Evolutionary conservation across 1,140 invertebrate species (phyloP).

Genomic region (Colletes latitarsis): DNA sequence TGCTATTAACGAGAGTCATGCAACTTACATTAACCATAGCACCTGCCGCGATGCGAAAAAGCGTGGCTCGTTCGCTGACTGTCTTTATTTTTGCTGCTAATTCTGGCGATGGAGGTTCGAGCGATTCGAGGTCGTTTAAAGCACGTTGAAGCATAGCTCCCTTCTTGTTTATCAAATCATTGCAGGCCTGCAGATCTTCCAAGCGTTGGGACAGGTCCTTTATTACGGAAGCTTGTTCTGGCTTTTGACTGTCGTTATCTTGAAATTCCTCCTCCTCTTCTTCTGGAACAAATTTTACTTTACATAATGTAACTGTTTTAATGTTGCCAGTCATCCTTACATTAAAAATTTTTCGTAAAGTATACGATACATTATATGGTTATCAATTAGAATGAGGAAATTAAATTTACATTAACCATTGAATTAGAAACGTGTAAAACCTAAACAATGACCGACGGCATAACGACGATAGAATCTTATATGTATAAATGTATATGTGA

Average conservation of each 20-base stretch:
- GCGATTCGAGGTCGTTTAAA: slow-evolving; percentile 90
- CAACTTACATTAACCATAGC: slow-evolving; percentile 96
- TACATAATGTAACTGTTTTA: slow-evolving; percentile 11
- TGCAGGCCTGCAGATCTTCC: slow-evolving; percentile 94
- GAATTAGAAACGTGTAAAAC: background rate
- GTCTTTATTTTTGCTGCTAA: slow-evolving; percentile 85
- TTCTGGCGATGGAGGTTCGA: slow-evolving; percentile 84
- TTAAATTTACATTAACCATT: too few relatives aligned
- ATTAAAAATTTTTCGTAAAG: background rate
- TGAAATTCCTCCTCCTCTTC: slow-evolving; percentile 91
- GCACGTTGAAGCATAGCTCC: slow-evolving; percentile 91
- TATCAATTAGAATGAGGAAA: background rate
- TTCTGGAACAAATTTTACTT: slow-evolving; percentile 81
- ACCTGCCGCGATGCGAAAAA: slow-evolving; percentile 96
- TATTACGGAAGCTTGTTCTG: slow-evolving; percentile 81
- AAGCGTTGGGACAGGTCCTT: slow-evolving; percentile 85
- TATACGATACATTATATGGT: background rate
- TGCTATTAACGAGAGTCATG: slow-evolving; percentile 12
- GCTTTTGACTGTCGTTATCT: slow-evolving; percentile 78
- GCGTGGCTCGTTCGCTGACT: slow-evolving; percentile 93
- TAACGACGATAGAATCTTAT: background rate
- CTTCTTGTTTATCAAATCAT: slow-evolving; percentile 94
- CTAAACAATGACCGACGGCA: background rate
- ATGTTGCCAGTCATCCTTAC: too few relatives aligned
- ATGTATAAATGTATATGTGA: background rate